Conservation (phyloP, 1,140 invertebrate genomes). For the Cydia amplana region DNA sequence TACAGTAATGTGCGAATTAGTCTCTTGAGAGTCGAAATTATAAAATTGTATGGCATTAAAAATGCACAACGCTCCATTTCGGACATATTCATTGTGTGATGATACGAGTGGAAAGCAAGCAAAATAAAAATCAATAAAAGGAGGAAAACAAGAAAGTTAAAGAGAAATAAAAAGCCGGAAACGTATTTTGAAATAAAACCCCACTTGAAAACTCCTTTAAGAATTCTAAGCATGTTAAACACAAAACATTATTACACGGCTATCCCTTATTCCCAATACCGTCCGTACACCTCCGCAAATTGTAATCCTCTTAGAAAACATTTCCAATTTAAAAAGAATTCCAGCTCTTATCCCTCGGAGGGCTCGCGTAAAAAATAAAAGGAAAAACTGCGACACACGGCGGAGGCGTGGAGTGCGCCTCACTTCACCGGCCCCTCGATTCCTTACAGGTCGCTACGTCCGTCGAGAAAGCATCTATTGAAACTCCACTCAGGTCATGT, state of each 20-base stretch:
- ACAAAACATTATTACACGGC: conserved; percentile 49
- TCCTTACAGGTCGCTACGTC: conserved; percentile 76
- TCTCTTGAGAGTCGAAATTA: neutral
- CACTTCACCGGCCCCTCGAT: conserved; percentile 64
- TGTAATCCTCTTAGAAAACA: conserved; percentile 79
- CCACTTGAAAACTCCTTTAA: conserved; percentile 34
- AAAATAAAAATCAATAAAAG: neutral
- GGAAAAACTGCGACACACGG: conserved; percentile 70
- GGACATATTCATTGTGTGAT: conserved; percentile 32
- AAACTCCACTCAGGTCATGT: conserved; percentile 79
- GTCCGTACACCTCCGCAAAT: conserved; percentile 73
- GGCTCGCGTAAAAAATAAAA: conserved; percentile 75
- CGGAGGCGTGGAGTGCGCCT: conserved; percentile 39
- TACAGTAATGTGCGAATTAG: conserved; percentile 33
- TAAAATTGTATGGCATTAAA: neutral
- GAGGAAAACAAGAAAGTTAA: neutral
- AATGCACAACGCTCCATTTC: conserved; percentile 35
- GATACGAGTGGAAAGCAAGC: neutral
- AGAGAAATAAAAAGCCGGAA: conserved; percentile 1
- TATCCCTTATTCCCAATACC: conserved; percentile 67
- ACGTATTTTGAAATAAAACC: conserved; percentile 14
- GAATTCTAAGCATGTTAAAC: conserved; percentile 51
- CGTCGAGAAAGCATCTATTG: conserved; percentile 78
- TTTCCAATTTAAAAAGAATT: conserved; percentile 80
- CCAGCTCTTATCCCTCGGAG: conserved; percentile 72